Evolutionary conservation across 2,113 vertebrate species (phyloP).

Genomic region (Notiomystis cincta): DNA sequence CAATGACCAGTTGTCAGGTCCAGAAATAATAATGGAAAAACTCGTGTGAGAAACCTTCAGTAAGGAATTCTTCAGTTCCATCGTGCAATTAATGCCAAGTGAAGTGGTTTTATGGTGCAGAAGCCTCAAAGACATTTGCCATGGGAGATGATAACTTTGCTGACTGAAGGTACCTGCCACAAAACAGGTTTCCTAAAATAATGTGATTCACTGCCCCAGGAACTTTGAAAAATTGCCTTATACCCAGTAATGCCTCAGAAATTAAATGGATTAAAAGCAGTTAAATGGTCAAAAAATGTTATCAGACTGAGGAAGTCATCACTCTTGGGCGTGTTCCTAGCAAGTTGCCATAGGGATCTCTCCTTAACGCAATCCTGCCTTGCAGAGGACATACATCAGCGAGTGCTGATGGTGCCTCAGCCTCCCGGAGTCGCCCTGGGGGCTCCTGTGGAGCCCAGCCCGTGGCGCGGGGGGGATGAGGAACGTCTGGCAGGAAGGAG

Average conservation of each 20-base stretch:
- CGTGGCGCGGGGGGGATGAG: rapidly evolving
- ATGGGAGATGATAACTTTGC: background rate
- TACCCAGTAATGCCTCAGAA: background rate
- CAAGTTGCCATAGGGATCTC: background rate
- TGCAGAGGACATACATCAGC: background rate
- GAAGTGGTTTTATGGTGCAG: background rate
- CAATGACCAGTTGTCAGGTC: background rate
- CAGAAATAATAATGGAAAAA: background rate
- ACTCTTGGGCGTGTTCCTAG: background rate
- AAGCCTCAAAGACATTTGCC: background rate
- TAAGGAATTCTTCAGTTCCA: background rate
- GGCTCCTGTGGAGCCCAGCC: rapidly evolving
- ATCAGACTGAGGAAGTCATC: background rate
- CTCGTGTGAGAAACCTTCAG: background rate
- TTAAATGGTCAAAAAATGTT: background rate
- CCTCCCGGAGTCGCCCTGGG: rapidly evolving
- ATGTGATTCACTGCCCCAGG: background rate
- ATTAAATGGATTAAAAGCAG: conserved; percentile 28
- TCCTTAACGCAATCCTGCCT: background rate
- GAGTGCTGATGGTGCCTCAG: rapidly evolving
- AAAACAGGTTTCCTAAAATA: conserved; percentile 1
- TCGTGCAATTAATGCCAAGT: background rate
- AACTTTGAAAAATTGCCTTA: conserved; percentile 7
- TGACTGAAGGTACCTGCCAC: conserved; percentile 20
- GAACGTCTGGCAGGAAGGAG: background rate